Conservation (phyloP, 2,888 invertebrate genomes). For the Amitus sp. region DNA sequence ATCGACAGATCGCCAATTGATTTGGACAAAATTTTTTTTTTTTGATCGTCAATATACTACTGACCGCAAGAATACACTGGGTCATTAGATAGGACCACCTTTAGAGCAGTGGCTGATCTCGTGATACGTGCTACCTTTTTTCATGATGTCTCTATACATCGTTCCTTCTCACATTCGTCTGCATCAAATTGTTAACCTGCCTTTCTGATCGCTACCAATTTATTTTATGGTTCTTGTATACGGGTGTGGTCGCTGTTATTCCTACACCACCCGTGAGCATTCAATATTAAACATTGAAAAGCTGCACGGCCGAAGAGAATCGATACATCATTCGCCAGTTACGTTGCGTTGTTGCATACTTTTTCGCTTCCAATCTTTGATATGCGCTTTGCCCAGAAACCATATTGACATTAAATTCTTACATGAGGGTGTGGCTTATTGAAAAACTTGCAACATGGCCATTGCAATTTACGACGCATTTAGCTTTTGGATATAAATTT, state of each 20-base stretch:
- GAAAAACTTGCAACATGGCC: too few species aligned
- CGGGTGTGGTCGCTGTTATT: slow-evolving; percentile 5
- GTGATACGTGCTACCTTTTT: slow-evolving; percentile 40
- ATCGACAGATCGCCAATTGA: neutral
- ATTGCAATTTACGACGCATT: too few species aligned
- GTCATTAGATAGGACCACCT: slow-evolving; percentile 51
- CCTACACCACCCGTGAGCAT: neutral
- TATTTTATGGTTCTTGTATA: slow-evolving; percentile 54
- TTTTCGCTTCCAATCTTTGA: slow-evolving; percentile 5
- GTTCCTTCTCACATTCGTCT: slow-evolving; percentile 47
- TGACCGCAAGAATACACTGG: too few species aligned
- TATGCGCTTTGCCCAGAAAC: neutral
- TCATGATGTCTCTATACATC: slow-evolving; percentile 58
- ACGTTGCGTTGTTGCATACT: slow-evolving; percentile 2
- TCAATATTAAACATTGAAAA: neutral
- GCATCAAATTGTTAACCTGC: slow-evolving; percentile 59
- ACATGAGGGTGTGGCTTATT: too few species aligned
- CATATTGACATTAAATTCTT: too few species aligned
- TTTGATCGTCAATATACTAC: too few species aligned
- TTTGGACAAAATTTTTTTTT: neutral
- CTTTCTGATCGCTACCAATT: slow-evolving; percentile 61
- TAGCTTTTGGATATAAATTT: too few species aligned
- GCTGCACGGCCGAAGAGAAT: neutral
- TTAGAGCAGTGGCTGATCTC: slow-evolving; percentile 47
- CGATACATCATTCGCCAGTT: slow-evolving; percentile 13